Percentiles rank a stretch among this genome's conserved stretches.
These are phyloP conservation scores for Dicyrtomina minuta DNA, from an alignment of 2,888 invertebrate species.

Conservation along the genomic window DNA sequence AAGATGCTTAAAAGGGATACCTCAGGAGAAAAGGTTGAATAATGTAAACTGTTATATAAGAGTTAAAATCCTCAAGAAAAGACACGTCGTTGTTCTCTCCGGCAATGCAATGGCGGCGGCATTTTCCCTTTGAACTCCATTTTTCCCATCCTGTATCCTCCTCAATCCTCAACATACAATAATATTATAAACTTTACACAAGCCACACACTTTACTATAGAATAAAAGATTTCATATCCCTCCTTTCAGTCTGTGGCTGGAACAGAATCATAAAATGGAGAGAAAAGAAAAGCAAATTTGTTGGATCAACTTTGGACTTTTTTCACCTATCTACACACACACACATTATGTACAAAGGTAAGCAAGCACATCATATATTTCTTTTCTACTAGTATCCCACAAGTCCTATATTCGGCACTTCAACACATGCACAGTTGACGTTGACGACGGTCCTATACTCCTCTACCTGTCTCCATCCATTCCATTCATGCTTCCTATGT, in stretches of 20 bases:
- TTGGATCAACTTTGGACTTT: conserved; percentile 21
- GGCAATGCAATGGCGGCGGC: conserved; percentile 23
- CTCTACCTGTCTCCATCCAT: no score
- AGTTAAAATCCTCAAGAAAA: conserved; percentile 19
- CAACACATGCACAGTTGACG: no score
- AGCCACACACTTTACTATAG: conserved; percentile 21
- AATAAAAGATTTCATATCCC: conserved; percentile 26
- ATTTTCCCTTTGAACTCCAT: conserved; percentile 30
- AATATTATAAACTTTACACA: conserved; percentile 28
- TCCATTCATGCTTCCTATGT: no score
- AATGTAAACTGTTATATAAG: conserved; percentile 26
- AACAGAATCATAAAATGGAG: conserved; percentile 26
- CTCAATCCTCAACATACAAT: conserved; percentile 13
- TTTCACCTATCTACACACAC: not conserved
- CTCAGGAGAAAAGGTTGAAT: conserved; percentile 21
- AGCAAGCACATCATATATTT: not conserved
- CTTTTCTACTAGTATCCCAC: not conserved
- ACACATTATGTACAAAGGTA: no score
- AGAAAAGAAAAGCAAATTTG: conserved; percentile 29
- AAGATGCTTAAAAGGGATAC: conserved; percentile 20
- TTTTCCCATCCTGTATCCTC: conserved; percentile 19
- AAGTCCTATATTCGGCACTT: no score
- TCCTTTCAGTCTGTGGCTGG: conserved; percentile 15
- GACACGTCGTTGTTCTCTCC: conserved; percentile 25
- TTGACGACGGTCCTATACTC: no score